Base-by-base conservation (phyloP, 2,888 invertebrate genomes). In the Platycnemis pennipes region DNA sequence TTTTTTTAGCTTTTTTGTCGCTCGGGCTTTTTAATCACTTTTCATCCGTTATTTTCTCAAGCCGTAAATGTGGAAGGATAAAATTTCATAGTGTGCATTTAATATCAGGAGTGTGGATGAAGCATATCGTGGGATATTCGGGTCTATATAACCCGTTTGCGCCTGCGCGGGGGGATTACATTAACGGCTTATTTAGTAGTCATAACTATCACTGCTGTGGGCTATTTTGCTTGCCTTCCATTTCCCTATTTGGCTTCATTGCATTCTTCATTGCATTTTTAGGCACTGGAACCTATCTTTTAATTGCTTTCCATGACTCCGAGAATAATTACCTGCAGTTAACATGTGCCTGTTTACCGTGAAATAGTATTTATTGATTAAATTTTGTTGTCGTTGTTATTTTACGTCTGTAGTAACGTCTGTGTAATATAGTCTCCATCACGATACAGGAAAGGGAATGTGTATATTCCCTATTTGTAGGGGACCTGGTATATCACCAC, bases 31-130 rank as follows among this genome's bases (percentile, higher is more conserved):
- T 77, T 77, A 77, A 77, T 77, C 77, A 77, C 37, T 77, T 77
- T 77, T 77, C 77, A 77, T 77, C 31, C 77, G 77, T 77, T 77
- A 77, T 77, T 77, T 77, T 77, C 77, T 77, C 77, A 77, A 77
- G 77, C 77, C 77, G 37, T 31, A 37, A 77, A 77, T 77, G 77
- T 77, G 77, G 37, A 77, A 37, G 37, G 37, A 77, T 77, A 37
- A 77, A 77, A 77, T 77, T 37, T 77, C 77, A 77, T 77, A 26
- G 77, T 13, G 31, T 37, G 31, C 37, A 77, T 77, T 77, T 77
- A 37, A 77, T 77, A 77, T 77, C 77, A 2, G 77, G 16, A 26
- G 37, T 26, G 77, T n/a, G 77, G 37, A 77, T 37, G 77, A 77
- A 37, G 37, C 77, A 77, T 37, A 77, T 77, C 37, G 77, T 77